Conservation (phyloP, 2,113 vertebrate species). For the Hyperoodon ampullatus region DNA sequence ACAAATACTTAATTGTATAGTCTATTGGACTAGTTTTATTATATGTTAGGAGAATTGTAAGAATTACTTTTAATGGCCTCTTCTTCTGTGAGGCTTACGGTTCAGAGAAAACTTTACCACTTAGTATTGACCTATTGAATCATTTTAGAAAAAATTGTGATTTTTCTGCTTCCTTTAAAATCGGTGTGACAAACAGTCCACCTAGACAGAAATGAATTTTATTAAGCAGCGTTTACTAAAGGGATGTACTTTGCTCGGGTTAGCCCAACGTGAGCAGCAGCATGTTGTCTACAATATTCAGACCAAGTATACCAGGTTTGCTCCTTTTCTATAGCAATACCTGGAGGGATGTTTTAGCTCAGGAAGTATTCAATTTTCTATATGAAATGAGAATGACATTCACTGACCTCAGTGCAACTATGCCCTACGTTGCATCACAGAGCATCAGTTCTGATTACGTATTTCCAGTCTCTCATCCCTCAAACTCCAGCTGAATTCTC, state of each 20-base stretch:
- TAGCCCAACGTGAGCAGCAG: background rate
- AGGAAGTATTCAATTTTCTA: background rate
- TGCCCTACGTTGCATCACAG: fast-evolving
- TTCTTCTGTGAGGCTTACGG: background rate
- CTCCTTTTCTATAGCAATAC: background rate
- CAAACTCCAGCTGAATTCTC: background rate
- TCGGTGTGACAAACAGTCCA: background rate
- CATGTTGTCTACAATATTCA: background rate
- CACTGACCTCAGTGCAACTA: background rate
- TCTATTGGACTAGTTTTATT: background rate
- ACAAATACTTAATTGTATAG: slow-evolving; percentile 5
- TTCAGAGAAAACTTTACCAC: background rate
- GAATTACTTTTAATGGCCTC: background rate
- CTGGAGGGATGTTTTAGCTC: background rate
- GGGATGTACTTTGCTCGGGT: background rate
- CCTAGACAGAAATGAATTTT: background rate
- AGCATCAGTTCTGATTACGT: background rate
- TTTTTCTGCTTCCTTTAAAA: background rate
- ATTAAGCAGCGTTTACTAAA: background rate
- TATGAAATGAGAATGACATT: background rate
- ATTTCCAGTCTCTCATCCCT: background rate
- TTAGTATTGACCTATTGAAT: background rate
- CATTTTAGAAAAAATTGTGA: background rate
- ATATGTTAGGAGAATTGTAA: background rate
- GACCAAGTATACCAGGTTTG: background rate